These are phyloP conservation scores for Asobara japonica DNA, from an alignment of 1,140 invertebrate genomes.

Conservation along the genomic window DNA sequence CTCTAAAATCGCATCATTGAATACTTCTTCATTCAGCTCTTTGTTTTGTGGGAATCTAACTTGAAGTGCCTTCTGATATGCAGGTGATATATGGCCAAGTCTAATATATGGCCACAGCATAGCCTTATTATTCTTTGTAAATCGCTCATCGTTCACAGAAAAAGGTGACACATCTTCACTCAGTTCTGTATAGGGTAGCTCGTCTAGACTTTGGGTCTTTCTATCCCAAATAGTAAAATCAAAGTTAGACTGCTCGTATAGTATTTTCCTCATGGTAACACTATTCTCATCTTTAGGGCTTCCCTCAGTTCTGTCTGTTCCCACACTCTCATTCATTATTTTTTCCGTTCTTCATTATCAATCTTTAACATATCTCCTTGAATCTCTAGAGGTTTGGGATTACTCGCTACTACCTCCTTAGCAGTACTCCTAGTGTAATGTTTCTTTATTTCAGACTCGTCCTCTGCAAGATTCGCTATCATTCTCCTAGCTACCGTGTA, in stretches of 20 bases:
- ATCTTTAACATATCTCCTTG: neutral
- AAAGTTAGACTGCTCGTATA: slow-evolving; percentile 23
- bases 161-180: slow-evolving; percentile 19
- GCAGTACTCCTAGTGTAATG: neutral
- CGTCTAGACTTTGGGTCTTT: slow-evolving; percentile 26
- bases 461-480: slow-evolving; percentile 3
- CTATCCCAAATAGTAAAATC: slow-evolving; percentile 21
- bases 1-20: slow-evolving; percentile 1
- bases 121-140: slow-evolving; percentile 32
- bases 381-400: neutral
- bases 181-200: slow-evolving; percentile 24
- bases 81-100: slow-evolving; percentile 35
- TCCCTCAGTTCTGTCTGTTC: neutral
- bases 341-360: neutral
- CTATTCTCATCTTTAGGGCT: neutral
- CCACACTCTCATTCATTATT: neutral
- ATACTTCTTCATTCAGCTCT: slow-evolving; percentile 28
- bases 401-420: neutral
- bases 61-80: slow-evolving; percentile 36
- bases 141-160: slow-evolving; percentile 9
- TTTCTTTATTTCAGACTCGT: neutral
- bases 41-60: slow-evolving; percentile 31
- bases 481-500: neutral
- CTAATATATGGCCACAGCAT: slow-evolving; percentile 42
- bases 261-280: neutral